Conservation (phyloP, 1,140 invertebrate species). For the Drosophila triauraria region DNA sequence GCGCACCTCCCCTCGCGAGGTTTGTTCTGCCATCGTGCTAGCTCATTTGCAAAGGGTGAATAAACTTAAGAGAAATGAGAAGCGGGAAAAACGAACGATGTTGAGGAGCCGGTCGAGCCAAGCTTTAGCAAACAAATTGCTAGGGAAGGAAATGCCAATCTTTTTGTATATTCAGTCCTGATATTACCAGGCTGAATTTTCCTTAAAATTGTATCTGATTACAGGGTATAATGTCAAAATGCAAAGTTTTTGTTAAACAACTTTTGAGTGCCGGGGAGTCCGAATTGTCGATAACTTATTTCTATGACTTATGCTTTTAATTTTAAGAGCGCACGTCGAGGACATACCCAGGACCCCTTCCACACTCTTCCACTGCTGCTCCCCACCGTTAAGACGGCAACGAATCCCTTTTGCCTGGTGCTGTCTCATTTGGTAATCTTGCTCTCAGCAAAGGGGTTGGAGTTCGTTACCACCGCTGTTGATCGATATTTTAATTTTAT, state of each 20-base stretch:
- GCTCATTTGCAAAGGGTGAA: constrained; percentile 83
- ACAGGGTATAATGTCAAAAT: neutral
- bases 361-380: neutral
- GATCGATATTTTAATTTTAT: constrained; percentile 83
- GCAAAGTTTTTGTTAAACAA: neutral
- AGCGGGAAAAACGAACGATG: constrained; percentile 12
- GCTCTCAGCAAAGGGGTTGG: constrained; percentile 64
- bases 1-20: constrained; percentile 3
- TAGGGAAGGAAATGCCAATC: neutral
- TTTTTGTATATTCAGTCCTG: constrained; percentile 4
- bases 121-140: constrained; percentile 4
- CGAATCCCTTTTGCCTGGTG: constrained; percentile 55
- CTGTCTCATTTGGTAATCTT: constrained; percentile 50
- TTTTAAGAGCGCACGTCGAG: constrained; percentile 69
- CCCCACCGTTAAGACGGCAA: constrained; percentile 29
- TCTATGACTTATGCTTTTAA: constrained; percentile 68
- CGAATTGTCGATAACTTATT: neutral
- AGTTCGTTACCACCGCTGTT: constrained; percentile 75
- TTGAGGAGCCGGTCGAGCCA: neutral
- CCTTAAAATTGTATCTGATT: constrained; percentile 6
- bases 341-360: constrained; percentile 33
- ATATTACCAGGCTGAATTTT: neutral
- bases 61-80: constrained; percentile 69
- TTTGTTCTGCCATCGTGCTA: constrained; percentile 12
- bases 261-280: neutral